Percentiles rank a stretch among this genome's conserved stretches.
phyloP scores from a whole-genome alignment of 92 coral and sea anemone genomes.

The Porites evermanni region DNA sequence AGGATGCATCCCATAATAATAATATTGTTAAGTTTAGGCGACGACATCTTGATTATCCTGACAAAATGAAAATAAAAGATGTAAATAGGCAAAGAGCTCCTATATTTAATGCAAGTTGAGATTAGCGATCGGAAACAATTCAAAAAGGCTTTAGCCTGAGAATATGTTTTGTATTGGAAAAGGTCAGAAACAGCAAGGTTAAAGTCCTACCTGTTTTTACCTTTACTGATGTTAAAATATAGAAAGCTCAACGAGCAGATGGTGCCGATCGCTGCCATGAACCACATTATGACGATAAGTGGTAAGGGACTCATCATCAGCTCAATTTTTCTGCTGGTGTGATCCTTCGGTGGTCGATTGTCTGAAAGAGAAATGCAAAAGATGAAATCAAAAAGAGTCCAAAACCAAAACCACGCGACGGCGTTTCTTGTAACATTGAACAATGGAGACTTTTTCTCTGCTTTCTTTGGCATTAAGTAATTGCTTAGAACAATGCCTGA shows the following conservation, averaged over 20 bases:
- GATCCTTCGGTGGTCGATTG: slow-evolving; percentile 79
- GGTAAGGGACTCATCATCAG: slow-evolving; percentile 71
- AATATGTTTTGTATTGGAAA: no score
- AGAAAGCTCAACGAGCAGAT: slow-evolving; percentile 76
- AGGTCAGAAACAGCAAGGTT: neutral
- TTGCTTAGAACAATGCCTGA: no score
- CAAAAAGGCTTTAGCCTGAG: no score
- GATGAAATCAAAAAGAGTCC: neutral
- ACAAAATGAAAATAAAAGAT: neutral
- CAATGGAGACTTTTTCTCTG: no score
- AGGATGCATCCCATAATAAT: slow-evolving; percentile 90
- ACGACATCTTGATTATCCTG: slow-evolving; percentile 96
- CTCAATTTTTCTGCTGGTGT: slow-evolving; percentile 61
- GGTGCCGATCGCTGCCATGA: slow-evolving; percentile 75
- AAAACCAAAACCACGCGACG: no score
- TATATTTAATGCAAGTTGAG: no score
- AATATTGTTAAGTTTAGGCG: slow-evolving; percentile 93
- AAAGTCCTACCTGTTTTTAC: slow-evolving; percentile 75
- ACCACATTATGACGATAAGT: slow-evolving; percentile 80
- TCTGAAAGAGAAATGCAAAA: slow-evolving; percentile 22
- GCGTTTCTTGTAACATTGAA: neutral
- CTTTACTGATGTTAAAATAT: slow-evolving; percentile 77
- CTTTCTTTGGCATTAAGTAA: no score
- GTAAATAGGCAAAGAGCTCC: neutral
- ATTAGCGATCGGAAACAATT: neutral